Percentiles rank a stretch among this genome's conserved stretches.
phyloP scores from a whole-genome alignment of 2,888 invertebrate species.

The Phyllotreta striolata region DNA sequence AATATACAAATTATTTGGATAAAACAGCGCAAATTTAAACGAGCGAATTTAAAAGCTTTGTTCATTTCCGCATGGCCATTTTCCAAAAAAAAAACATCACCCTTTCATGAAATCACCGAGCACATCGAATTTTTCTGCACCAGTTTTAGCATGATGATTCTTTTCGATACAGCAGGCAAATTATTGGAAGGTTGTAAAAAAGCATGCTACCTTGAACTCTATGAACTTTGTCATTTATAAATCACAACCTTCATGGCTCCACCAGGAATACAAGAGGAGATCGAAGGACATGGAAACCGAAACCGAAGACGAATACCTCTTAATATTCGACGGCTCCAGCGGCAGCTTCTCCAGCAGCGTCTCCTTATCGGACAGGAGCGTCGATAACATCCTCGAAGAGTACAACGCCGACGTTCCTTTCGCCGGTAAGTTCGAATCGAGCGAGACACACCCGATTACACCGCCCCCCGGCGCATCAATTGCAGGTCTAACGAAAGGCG shows the following conservation, averaged over 20 bases:
- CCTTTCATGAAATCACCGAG: not conserved
- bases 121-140: conserved; percentile 13
- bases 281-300: conserved; percentile 88
- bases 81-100: too few relatives aligned
- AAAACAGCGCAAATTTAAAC: too few relatives aligned
- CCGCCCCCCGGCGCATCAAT: conserved; percentile 13
- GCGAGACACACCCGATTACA: not conserved
- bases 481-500: conserved; percentile 82
- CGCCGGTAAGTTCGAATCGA: conserved; percentile 74
- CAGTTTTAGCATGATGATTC: conserved; percentile 31
- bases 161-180: conserved; percentile 34
- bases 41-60: too few relatives aligned
- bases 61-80: too few relatives aligned
- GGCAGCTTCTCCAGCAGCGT: conserved; percentile 78
- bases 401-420: conserved; percentile 87
- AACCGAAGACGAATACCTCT: conserved; percentile 67
- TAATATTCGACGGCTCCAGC: conserved; percentile 70
- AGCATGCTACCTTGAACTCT: conserved; percentile 37
- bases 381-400: conserved; percentile 85
- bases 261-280: conserved; percentile 82
- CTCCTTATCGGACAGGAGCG: conserved; percentile 77
- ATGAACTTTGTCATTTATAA: conserved; percentile 37
- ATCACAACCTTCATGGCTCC: conserved; percentile 44
- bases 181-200: conserved; percentile 33
- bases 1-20: too few relatives aligned